Percentiles rank a stretch among this genome's conserved stretches.
Conservation (phyloP, 1,140 invertebrate genomes). For the Ctenoplectra terminalis region DNA sequence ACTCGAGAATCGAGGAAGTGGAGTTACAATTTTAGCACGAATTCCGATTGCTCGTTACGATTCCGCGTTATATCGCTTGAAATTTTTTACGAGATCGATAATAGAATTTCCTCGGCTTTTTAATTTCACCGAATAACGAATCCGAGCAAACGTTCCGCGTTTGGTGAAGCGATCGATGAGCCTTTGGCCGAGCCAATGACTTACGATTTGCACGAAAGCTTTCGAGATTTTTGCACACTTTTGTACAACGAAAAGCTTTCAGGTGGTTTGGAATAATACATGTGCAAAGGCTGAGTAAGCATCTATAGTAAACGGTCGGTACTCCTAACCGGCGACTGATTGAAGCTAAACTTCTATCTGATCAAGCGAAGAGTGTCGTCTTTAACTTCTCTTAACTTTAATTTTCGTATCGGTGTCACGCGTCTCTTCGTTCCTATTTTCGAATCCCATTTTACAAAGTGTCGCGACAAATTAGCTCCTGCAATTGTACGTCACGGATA, state of each 20-base stretch:
- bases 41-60: slow-evolving; percentile 7
- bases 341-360: slow-evolving; percentile 32
- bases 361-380: slow-evolving; percentile 20
- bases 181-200: slow-evolving; percentile 62
- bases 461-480: neutral
- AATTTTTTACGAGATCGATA: slow-evolving; percentile 1
- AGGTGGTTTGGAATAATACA: slow-evolving; percentile 75
- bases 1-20: neutral
- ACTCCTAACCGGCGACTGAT: slow-evolving; percentile 37
- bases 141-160: slow-evolving; percentile 25
- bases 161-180: slow-evolving; percentile 58
- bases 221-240: slow-evolving; percentile 69
- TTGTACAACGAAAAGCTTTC: slow-evolving; percentile 77
- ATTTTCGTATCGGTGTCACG: neutral
- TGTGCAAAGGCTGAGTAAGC: slow-evolving; percentile 56
- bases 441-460: neutral
- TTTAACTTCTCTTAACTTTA: neutral
- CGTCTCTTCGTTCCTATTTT: neutral
- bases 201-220: slow-evolving; percentile 69
- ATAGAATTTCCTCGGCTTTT: slow-evolving; percentile 13
- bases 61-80: neutral
- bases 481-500: neutral
- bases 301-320: slow-evolving; percentile 32
- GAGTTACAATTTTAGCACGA: neutral
- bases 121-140: slow-evolving; percentile 40